Evolutionary conservation across 2,888 invertebrate genomes (phyloP), one percentile per base, ranked within the genome.

Genomic region (Autographa pulchrina): DNA sequence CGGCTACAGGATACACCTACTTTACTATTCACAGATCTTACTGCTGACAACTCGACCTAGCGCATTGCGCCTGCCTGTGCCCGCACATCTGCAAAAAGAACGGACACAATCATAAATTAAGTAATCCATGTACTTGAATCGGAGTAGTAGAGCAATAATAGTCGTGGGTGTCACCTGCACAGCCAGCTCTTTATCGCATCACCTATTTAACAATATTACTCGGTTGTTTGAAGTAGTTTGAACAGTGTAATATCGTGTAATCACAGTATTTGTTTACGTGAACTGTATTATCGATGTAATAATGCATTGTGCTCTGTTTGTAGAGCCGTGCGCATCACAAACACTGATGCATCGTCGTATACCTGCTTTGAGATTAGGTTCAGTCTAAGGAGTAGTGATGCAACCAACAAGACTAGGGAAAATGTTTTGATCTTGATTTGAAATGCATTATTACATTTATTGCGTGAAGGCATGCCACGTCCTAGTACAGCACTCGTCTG

Each of bases 281-380:
- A 20, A 38, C 16, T n/a, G 20, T 16, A 43, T 41, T 48, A 54
- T 60, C 54, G 59, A 20, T 54, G 58, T 52, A 14, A 60, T 48
- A 48, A 48, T 48, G 48, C 48, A 48, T 48, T 48, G 48, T 48
- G 32, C 48, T 58, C 38, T 58, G 56, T 65, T 70, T 54, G 60
- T 66, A 66, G 59, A 65, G 25, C 63, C 56, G 65, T 41, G 65
- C n/a, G 60, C 56, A 75, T 65, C 43, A 43, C 54, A 41, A 48
- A 62, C 66, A 48, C 18, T n/a, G 25, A 56, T 7, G 16, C 5
- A 14, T 16, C 14, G 43, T 13, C n/a, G 20, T 14, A 48, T 35
- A 43, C 16, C 43, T 18, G 35, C 38, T 13, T 18, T 14, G 14
- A 31, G 31, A 60, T 13, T 31, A 18, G 4, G 8, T 7, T 14